Conservation (phyloP, 1,140 invertebrate genomes). For the Diploscapter pachys region DNA sequence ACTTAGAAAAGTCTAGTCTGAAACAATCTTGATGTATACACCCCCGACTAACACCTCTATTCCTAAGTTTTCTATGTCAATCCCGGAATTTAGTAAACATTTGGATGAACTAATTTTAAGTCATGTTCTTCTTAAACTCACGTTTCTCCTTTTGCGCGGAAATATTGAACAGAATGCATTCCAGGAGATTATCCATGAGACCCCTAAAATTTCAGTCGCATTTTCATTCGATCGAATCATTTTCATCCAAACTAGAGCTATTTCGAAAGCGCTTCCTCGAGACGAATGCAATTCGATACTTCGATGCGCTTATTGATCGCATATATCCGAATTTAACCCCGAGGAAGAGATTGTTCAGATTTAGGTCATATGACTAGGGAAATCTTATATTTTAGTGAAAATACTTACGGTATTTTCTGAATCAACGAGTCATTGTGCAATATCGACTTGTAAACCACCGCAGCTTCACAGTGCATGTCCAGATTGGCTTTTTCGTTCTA, state of each 20-base stretch:
- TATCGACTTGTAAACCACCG: conserved; percentile 38
- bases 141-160: conserved; percentile 34
- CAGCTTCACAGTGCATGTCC: conserved; percentile 44
- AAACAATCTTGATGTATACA: too few species aligned
- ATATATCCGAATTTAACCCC: too few species aligned
- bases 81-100: too few species aligned
- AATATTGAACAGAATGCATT: conserved; percentile 34
- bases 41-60: too few species aligned
- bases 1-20: too few species aligned
- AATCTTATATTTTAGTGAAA: neutral
- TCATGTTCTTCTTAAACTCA: conserved; percentile 20
- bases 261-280: too few species aligned
- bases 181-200: conserved; percentile 32
- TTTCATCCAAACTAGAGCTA: too few species aligned
- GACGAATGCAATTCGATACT: too few species aligned
- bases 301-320: too few species aligned
- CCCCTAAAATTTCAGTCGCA: conserved; percentile 16
- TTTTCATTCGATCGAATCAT: too few species aligned
- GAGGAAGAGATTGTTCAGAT: neutral
- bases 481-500: conserved; percentile 38
- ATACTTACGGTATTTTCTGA: conserved; percentile 39
- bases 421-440: conserved; percentile 35
- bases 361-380: neutral
- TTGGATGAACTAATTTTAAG: too few species aligned
- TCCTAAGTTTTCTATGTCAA: too few species aligned